Evolutionary conservation across 2,113 vertebrate genomes (phyloP), one percentile per base, ranked within the genome.

Genomic region (Erythrocercus mccallii): DNA sequence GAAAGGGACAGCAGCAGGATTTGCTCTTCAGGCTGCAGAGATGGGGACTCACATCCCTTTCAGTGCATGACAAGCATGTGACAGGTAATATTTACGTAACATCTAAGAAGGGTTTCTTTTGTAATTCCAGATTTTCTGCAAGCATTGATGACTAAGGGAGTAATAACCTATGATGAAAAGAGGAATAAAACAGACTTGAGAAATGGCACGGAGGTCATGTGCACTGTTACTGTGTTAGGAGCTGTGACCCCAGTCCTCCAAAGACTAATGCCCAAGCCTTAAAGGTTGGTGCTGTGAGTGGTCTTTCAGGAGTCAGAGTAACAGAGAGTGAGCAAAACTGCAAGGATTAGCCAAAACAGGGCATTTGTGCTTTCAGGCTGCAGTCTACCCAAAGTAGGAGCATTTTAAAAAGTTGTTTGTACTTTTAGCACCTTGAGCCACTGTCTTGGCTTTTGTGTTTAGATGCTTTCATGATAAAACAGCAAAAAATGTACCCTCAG

Each of bases 31-130:
- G 24, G 47, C 72, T 73, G 57, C 20, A 4, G 50, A 7, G 77
- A 19, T 1, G 0, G 27, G 14, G 15, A 25, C 42, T 47, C 21
- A 7, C 35, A 71, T 48, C 42, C 42, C 57, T 68, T 74, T 33
- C 3, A 0, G 4, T 10, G 23, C 5, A 5, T 64, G 61, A 61
- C 51, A 62, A 77, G 23, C n/a, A 9, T 1, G 11, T 33, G 45
- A 60, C 31, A 45, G 38, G 4, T 47, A 57, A 42, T 53, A 56
- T 25, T 30, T 9, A 33, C 0, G 0, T 40, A 53, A 70, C 8
- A 11, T n/a, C 13, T 14, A 74, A 44, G 58, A 68, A 35, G 22
- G 9, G 9, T 37, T 50, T 30, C 28, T 82, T 81, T 40, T 19
- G 25, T 30, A 22, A 56, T 86, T 82, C 31, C 54, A 66, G 33